Evolutionary conservation across 23 tunicate genomes (phyloP).

Genomic region (Halocynthia aurantium): DNA sequence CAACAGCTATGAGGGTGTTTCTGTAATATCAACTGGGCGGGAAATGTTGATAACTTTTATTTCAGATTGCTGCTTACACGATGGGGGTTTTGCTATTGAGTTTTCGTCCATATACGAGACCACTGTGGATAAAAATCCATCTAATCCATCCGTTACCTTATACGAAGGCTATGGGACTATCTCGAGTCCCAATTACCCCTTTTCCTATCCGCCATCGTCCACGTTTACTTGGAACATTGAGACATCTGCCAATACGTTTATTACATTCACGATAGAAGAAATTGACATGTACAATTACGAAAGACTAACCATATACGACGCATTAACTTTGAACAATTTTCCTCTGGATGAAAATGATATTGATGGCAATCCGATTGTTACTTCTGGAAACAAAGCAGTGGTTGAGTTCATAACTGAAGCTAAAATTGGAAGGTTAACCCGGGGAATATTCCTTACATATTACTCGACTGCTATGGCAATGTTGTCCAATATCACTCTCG

Average conservation of each 20-base stretch:
- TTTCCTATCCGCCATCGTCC: constrained; percentile 4
- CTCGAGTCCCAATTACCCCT: not conserved
- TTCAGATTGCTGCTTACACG: not conserved
- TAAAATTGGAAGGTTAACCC: not conserved
- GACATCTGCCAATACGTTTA: not conserved
- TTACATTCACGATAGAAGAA: not conserved
- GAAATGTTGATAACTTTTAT: not conserved
- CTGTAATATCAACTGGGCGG: not conserved
- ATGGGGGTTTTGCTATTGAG: constrained; percentile 13
- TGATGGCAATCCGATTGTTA: not conserved
- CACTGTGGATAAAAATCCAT: not conserved
- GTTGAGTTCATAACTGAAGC: not conserved
- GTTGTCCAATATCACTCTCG: not conserved
- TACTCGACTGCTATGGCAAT: not conserved
- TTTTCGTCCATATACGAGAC: not conserved
- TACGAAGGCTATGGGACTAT: not conserved
- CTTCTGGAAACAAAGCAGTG: not conserved
- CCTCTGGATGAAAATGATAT: not conserved
- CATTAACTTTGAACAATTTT: not conserved
- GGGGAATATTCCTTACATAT: not conserved
- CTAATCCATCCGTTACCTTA: not conserved
- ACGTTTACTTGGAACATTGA: not conserved
- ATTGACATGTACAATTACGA: not conserved
- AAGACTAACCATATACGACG: not conserved
- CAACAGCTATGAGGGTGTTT: not conserved